Evolutionary conservation across 2,797 vertebrate species (phyloP), one percentile per base, ranked within the genome.

Genomic region (Pantherophis vulpinus): DNA sequence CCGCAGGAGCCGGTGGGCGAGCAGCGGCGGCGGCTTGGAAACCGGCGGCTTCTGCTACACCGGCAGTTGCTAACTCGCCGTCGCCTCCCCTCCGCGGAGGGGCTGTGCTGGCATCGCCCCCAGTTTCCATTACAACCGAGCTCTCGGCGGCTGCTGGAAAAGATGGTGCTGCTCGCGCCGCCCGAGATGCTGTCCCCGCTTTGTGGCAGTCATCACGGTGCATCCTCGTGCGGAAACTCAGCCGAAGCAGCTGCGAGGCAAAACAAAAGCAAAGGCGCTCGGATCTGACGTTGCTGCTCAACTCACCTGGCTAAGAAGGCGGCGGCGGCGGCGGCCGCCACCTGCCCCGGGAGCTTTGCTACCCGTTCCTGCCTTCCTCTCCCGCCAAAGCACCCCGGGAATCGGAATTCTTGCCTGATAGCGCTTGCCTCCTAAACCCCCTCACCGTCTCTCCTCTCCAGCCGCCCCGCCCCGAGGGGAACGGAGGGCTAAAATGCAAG

Each of bases 71-170:
- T 93, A 88, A 2, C 29, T 89, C 94, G 70, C 93, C 94, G 79
- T 93, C 47, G 58, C 93, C 90, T 89, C 93, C 95, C 92, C 96
- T 96, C 91, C 92, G 95, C n/a, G 94, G 96, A 93, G 96, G 93
- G 51, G 97, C 96, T 0, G 97, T 79, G 95, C 95, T 95, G 88
- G 96, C 96, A 95, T 97, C 96, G 66, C 96, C 96, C 96, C 97
- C 97, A 55, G 95, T 97, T 97, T 99, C 98, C 98, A 98, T 99
- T 93, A 95, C 96, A 87, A 94, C 60, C 6, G 95, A 94, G 94
- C 70, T 95, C 97, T 96, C 97, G 93, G 96, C 95, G 91, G 95
- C 95, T 66, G 79, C 94, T 91, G 91, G 93, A 91, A 97, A 94
- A 93, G 94, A 97, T 93, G 96, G 96, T 96, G 87, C 37, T 2